Base-by-base conservation (phyloP, 2,797 vertebrate species). In the Chloroceryle amazona region DNA sequence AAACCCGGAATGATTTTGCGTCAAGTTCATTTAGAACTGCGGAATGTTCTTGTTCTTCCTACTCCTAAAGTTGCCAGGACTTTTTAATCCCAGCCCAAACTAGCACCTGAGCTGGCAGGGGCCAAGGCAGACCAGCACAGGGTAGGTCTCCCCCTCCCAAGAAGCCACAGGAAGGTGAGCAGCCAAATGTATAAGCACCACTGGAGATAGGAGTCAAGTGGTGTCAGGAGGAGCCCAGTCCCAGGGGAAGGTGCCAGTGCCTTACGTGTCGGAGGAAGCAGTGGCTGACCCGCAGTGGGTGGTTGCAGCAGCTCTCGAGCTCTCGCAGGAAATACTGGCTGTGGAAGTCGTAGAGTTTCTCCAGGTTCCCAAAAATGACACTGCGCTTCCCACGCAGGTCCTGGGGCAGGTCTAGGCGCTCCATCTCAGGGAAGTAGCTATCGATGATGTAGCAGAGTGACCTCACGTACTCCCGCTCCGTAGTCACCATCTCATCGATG, bases 391-490 rank as follows among this genome's bases (percentile, higher is more conserved):
- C 99, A 2, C 99, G 97, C 81, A 99, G 99, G 97, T 99, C 99
- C 98, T 99, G 99, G 1, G 99, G 99, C 9, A 99, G 98, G 97
- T 99, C 99, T 0, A 79, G 65, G 1, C 99, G 99, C 92, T 99
- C 99, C 99, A 99, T 99, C 98, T 99, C 99, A 0, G 99, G 99
- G 96, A 99, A 99, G 97, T 99, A 99, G 96, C 99, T 99, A 19
- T 98, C 98, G 3, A 99, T 98, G 97, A 99, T 98, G 97, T 99
- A 99, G 31, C 96, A 93, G 21, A 99, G 98, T 0, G 99, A 99
- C 33, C 98, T 98, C 16, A 99, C 99, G 0, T 99, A 99, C 29
- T 99, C 99, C 13, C 98, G 97, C 97, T 99, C 99, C 0, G 99
- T 99, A 75, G 98, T 98, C 42, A 99, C 99, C 99, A 99, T 99